Evolutionary conservation across 2,888 invertebrate genomes (phyloP), one percentile per base, ranked within the genome.

Genomic region (Drosophila anomelani): DNA sequence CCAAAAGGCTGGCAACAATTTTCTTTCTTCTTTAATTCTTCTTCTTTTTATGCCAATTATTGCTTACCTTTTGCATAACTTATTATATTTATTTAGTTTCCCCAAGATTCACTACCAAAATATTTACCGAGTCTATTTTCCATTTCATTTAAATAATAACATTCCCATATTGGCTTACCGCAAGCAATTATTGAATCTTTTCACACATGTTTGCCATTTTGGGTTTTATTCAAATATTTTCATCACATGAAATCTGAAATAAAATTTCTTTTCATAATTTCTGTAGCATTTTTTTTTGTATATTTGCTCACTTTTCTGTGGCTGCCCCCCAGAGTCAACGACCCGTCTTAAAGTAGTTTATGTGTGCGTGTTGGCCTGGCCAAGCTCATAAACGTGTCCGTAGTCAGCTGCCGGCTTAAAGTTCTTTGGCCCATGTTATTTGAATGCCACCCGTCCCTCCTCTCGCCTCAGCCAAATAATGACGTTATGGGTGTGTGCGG

Each of bases 341-440:
- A 66, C 70, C 71, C 34, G 55, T 47, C 69, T 26, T 29, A 56
- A 67, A 67, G 67, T 67, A 69, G 67, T 68, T 68, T 67, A 46
- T 8, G 46, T 74, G 56, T 39, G 66, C 73, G 85, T 79, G 77
- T 34, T 60, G 64, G 69, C 55, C 53, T 51, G 51, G 51, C 34
- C 51, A 20, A 44, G 76, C 81, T 77, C 74, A 67, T 70, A 62
- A 74, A 78, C 68, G 57, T 77, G 78, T 68, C 58, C 64, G 78
- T 75, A 73, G 70, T 63, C 79, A 81, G 79, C 69, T 64, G 49
- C 62, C 64, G 70, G 56, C 71, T 71, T 69, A 26, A 69, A 74
- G 68, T 63, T 72, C 66, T 63, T 59, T 71, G 74, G 76, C 62
- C 64, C 66, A 58, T 55, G 54, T 64, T 56, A 84, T 87, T 87